A percentile compares a stretch with the other conserved stretches of the same genome.
Evolutionary conservation across 2,888 invertebrate genomes (phyloP).

Genomic region (Drosophila conformis): DNA sequence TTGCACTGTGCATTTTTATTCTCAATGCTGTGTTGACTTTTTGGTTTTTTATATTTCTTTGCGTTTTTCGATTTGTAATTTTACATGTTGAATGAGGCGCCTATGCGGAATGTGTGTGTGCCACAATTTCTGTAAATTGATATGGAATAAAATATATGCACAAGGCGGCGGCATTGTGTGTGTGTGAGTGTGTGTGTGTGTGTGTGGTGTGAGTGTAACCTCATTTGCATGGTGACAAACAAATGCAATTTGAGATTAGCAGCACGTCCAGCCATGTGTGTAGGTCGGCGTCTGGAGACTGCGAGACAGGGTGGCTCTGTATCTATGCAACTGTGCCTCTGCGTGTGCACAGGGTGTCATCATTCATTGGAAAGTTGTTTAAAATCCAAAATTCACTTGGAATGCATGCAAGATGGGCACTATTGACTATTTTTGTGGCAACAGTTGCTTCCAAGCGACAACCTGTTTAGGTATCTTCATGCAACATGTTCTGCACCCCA

Average conservation of each 20-base stretch:
- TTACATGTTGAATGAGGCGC: slow-evolving; percentile 26
- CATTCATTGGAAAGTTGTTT: slow-evolving; percentile 14
- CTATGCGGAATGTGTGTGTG: slow-evolving; percentile 34
- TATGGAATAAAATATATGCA: slow-evolving; percentile 33
- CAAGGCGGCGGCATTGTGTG: neutral
- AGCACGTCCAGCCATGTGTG: slow-evolving; percentile 27
- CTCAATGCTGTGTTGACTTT: slow-evolving; percentile 1
- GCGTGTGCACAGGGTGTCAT: neutral
- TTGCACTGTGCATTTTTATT: slow-evolving; percentile 28
- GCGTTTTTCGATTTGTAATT: slow-evolving; percentile 13
- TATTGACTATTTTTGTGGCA: neutral
- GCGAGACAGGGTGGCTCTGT: neutral
- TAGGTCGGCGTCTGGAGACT: slow-evolving; percentile 15
- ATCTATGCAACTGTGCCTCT: neutral
- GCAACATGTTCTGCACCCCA: neutral
- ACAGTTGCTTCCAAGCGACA: neutral
- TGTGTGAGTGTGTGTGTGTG: slow-evolving; percentile 10
- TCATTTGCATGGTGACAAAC: slow-evolving; percentile 59
- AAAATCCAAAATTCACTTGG: neutral
- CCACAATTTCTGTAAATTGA: slow-evolving; percentile 66
- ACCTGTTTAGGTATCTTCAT: neutral
- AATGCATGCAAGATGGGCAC: neutral
- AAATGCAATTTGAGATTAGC: slow-evolving; percentile 70
- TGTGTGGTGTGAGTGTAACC: slow-evolving; percentile 35
- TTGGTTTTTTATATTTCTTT: slow-evolving; percentile 1